phyloP scores from a whole-genome alignment of 1,140 invertebrate genomes.

The Drosophila orosa region DNA sequence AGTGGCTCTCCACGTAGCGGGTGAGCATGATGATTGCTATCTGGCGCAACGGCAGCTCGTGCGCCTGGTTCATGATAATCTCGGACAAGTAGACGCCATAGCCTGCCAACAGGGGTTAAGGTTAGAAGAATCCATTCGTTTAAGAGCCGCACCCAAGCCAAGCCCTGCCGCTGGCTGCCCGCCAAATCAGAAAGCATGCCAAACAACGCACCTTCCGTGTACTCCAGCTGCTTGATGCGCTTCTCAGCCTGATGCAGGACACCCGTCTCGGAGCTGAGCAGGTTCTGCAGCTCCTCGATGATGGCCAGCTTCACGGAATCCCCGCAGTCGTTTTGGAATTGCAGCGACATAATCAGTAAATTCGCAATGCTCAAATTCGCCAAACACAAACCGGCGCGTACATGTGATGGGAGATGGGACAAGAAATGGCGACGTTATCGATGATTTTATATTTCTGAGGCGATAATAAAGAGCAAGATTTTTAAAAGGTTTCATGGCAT shows the following conservation, averaged over 20 bases:
- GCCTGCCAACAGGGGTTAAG: conserved; percentile 83
- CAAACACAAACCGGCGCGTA: conserved; percentile 31
- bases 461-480: background rate
- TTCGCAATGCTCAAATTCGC: conserved; percentile 34
- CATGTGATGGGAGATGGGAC: conserved; percentile 1
- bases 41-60: conserved; percentile 88
- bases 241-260: conserved; percentile 71
- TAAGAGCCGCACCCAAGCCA: conserved; percentile 16
- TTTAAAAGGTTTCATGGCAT: background rate
- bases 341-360: conserved; percentile 58
- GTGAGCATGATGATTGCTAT: conserved; percentile 90
- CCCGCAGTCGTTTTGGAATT: conserved; percentile 76
- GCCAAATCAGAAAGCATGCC: conserved; percentile 43
- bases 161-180: conserved; percentile 8
- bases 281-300: conserved; percentile 80
- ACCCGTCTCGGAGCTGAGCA: conserved; percentile 72
- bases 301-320: conserved; percentile 81
- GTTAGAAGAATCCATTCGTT: background rate
- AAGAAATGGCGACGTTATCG: background rate
- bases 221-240: conserved; percentile 79
- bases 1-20: conserved; percentile 91
- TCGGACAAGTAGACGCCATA: conserved; percentile 91
- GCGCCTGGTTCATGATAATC: conserved; percentile 89
- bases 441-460: background rate
- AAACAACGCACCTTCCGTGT: conserved; percentile 75